Evolutionary conservation across 1,140 invertebrate species (phyloP), one percentile per base, ranked within the genome.

Genomic region (Drosophila bocqueti): DNA sequence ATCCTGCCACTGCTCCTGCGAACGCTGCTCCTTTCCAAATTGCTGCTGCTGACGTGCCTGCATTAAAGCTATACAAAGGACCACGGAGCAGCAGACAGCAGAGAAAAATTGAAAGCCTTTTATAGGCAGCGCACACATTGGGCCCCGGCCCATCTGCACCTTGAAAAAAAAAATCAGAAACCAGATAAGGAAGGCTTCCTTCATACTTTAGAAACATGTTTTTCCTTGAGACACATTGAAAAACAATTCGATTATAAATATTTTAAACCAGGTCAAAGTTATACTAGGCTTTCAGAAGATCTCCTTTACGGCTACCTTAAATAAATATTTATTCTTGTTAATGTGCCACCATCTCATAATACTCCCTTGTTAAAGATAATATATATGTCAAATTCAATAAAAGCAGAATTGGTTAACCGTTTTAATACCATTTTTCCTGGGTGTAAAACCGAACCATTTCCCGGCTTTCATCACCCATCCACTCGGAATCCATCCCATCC

Each of bases 41-140:
- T 71, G 64, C 82, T 84, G 83, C 76, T 76, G 84, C 83, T 86
- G 83, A 86, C 83, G 84, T 89, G 83, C 76, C 84, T 86, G 83
- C 84, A 86, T 86, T 86, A 87, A 83, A 79, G 76, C 78, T 61
- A 82, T 74, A 60, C 72, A 78, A 76, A 72, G 79, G 66, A 57
- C 54, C 52, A 54, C 16, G 58, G 46, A 50, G 8, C 71, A 34
- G 69, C 38, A 73, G 67, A 26, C 50, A 73, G 36, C 31, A 31
- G 26, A 45, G 55, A 83, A 89, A 81, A 90, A 91, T 79, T 85
- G 81, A 91, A 90, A 85, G 81, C 75, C 81, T 85, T 90, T 90
- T 90, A 90, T 81, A 81, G 52, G 81, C 85, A 60, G 26, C 50
- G 59, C 71, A 73, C 71, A 73, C 49, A 72, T 9, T 43, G 15